phyloP scores from a whole-genome alignment of 1,140 invertebrate species.

The Centruroides sculpturatus region DNA sequence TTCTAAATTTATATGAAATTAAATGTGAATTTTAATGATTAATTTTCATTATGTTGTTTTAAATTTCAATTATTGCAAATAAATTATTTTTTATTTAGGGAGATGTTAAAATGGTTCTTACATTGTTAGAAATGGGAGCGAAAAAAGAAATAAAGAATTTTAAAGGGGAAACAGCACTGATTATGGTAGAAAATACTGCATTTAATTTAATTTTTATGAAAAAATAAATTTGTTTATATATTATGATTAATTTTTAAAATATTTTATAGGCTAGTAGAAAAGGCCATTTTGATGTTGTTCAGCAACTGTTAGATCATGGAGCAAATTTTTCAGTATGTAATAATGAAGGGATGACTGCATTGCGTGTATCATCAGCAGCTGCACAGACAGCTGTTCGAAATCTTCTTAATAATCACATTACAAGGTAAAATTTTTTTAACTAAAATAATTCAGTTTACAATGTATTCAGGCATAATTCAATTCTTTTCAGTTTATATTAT shows the following conservation, averaged over 20 bases:
- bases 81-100: constrained; percentile 14
- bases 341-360: constrained; percentile 20
- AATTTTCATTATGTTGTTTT: background rate
- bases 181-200: constrained; percentile 21
- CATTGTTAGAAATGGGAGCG: constrained; percentile 23
- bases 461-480: no score
- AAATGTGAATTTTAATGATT: background rate
- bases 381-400: constrained; percentile 19
- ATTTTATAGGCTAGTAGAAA: constrained; percentile 21
- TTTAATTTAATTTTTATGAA: background rate
- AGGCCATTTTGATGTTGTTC: constrained; percentile 23
- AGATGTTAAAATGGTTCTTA: constrained; percentile 19
- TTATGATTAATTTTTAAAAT: background rate
- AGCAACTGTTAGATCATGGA: constrained; percentile 24
- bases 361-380: constrained; percentile 22
- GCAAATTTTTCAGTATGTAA: constrained; percentile 23
- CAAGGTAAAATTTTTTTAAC: constrained; percentile 17
- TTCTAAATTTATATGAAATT: background rate
- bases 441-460: background rate
- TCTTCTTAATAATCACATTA: constrained; percentile 22
- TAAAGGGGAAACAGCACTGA: constrained; percentile 24
- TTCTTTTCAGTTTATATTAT: no score
- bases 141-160: constrained; percentile 21
- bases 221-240: background rate
- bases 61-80: background rate